These are phyloP conservation scores for Odontamblyopus lacepedii DNA, from an alignment of 2,797 vertebrate species.

Conservation along the genomic window DNA sequence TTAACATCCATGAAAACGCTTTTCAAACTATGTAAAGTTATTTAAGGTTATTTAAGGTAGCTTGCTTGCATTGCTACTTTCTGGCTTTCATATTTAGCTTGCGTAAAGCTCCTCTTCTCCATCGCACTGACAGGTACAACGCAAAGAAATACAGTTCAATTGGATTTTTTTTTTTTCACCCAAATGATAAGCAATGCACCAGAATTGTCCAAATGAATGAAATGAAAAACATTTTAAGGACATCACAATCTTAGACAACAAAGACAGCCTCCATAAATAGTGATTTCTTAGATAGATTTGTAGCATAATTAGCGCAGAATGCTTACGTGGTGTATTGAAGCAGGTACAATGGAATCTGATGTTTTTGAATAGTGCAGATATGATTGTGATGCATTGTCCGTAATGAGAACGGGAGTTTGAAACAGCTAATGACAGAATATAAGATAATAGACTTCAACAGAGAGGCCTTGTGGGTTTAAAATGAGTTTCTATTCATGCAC, in stretches of 20 bases:
- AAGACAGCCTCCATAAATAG: slow-evolving; percentile 12
- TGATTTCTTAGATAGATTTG: slow-evolving; percentile 23
- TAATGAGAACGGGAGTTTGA: neutral
- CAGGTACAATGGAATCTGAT: neutral
- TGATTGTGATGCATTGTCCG: neutral
- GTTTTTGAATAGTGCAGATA: neutral
- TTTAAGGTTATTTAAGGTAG: slow-evolving; percentile 1
- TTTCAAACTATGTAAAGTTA: neutral
- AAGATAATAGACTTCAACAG: neutral
- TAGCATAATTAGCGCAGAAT: slow-evolving; percentile 2
- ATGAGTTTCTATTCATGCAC: neutral
- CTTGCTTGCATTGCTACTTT: neutral
- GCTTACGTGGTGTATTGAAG: slow-evolving; percentile 16
- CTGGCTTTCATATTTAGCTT: neutral
- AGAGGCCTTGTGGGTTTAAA: neutral
- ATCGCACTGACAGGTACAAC: slow-evolving; percentile 32
- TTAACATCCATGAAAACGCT: neutral
- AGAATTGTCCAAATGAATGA: slow-evolving; percentile 15
- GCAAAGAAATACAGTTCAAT: slow-evolving; percentile 16
- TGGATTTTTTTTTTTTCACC: too few species aligned
- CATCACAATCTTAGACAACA: slow-evolving; percentile 22
- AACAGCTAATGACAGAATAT: neutral
- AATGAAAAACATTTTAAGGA: slow-evolving; percentile 25
- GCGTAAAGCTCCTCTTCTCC: slow-evolving; percentile 32
- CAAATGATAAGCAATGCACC: neutral